Conservation (phyloP, 1,140 invertebrate species). For the Drosophila trapezifrons region DNA sequence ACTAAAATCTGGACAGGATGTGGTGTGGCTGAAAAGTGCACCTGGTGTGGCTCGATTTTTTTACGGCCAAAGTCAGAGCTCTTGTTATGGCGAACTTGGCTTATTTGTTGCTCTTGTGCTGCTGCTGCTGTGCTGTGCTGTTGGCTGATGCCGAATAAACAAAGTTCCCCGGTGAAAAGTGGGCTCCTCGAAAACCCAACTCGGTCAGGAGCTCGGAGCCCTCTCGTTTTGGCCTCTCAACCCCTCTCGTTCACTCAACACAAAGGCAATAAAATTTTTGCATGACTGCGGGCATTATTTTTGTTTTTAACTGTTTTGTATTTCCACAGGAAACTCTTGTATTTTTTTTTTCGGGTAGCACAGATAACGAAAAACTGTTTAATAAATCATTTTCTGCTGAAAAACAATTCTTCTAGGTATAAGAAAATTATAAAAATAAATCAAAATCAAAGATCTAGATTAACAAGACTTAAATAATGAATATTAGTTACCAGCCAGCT, state of each 20-base stretch:
- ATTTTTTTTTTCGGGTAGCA: conserved; percentile 15
- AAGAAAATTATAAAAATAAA: too few species aligned
- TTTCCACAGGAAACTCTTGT: conserved; percentile 27
- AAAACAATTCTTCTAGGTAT: too few species aligned
- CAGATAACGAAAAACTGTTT: background rate
- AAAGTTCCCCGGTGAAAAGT: conserved; percentile 46
- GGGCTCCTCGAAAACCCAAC: conserved; percentile 41
- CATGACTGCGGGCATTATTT: conserved; percentile 74
- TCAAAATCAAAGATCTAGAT: too few species aligned
- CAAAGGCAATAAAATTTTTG: conserved; percentile 67
- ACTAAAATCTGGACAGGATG: conserved; percentile 47
- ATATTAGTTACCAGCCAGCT: too few species aligned
- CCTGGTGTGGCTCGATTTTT: conserved; percentile 17
- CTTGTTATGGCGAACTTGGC: conserved; percentile 64
- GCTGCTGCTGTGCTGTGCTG: conserved; percentile 1
- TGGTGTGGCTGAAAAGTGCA: conserved; percentile 20
- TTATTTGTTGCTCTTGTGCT: conserved; percentile 48
- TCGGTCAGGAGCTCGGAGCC: conserved; percentile 40
- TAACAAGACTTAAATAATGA: too few species aligned
- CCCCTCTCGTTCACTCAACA: conserved; percentile 7
- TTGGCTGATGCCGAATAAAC: conserved; percentile 53
- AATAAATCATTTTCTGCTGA: background rate
- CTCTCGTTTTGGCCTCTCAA: background rate
- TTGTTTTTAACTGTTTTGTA: conserved; percentile 63
- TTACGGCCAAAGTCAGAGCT: conserved; percentile 22